phyloP scores from a whole-genome alignment of 2,797 vertebrate species.

The Propithecus deckenii region DNA sequence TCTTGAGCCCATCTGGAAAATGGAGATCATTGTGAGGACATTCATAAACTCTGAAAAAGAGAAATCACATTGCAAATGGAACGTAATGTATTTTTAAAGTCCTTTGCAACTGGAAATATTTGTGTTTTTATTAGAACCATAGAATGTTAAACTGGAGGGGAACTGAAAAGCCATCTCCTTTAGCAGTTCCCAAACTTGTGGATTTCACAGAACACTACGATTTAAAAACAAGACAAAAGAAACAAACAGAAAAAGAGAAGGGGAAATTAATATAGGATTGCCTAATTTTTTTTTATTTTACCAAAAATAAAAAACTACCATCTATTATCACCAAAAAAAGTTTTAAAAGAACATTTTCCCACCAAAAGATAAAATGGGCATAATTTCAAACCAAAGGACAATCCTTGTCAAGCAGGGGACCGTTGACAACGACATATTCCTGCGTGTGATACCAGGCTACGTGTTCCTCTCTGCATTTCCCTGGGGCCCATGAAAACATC shows the following conservation, averaged over 20 bases:
- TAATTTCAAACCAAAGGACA: constrained; percentile 25
- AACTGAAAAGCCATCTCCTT: constrained; percentile 14
- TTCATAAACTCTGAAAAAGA: neutral
- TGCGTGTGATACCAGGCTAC: neutral
- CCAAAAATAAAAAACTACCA: neutral
- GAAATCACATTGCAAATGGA: neutral
- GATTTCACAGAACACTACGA: neutral
- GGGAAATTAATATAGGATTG: neutral
- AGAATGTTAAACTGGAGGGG: neutral
- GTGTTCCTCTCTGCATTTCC: neutral
- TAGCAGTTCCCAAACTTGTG: neutral
- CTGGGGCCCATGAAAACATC: neutral
- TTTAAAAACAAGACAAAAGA: neutral
- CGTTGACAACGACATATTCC: neutral
- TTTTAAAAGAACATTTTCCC: neutral
- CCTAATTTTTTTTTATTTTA: neutral
- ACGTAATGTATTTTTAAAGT: neutral
- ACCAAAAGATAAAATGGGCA: neutral
- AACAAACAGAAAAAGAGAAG: neutral
- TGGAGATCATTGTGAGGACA: neutral
- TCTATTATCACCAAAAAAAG: neutral
- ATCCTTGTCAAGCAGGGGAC: neutral
- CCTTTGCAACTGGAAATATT: neutral
- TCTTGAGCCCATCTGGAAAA: neutral
- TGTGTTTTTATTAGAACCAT: constrained; percentile 15